These are phyloP conservation scores for Xylota sylvarum DNA, from an alignment of 2,888 invertebrate genomes.

Conservation along the genomic window DNA sequence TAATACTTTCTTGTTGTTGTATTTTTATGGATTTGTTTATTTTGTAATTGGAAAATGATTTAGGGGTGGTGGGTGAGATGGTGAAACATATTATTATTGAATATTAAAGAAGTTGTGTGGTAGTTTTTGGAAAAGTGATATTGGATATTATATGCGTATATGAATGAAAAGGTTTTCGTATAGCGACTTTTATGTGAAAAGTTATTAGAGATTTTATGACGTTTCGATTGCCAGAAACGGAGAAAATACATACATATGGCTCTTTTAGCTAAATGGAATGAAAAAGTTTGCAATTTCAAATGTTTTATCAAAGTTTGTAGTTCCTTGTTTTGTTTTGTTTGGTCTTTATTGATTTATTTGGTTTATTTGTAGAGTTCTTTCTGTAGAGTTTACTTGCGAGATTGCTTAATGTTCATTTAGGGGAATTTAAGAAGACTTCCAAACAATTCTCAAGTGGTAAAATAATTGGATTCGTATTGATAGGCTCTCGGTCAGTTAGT, in stretches of 20 bases:
- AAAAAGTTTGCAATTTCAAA: neutral
- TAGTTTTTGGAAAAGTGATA: slow-evolving; percentile 42
- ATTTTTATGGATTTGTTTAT: slow-evolving; percentile 57
- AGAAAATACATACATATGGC: neutral
- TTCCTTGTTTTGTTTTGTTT: no score
- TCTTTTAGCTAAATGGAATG: neutral
- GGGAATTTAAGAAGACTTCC: no score
- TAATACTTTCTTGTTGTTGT: slow-evolving; percentile 26
- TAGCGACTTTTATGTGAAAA: neutral
- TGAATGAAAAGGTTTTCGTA: neutral
- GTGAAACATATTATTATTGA: slow-evolving; percentile 19
- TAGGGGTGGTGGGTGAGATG: neutral
- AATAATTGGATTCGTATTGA: no score
- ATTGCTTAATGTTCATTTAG: no score
- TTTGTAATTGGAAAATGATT: slow-evolving; percentile 51
- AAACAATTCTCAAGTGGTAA: no score
- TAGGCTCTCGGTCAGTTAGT: no score
- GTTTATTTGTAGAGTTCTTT: no score
- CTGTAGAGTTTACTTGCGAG: no score
- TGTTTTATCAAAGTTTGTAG: no score
- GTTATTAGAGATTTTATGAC: neutral
- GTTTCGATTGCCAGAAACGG: neutral
- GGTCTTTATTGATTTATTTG: no score
- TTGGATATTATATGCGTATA: slow-evolving; percentile 21
- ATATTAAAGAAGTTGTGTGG: slow-evolving; percentile 19